These are phyloP conservation scores for Heteractis magnifica DNA, from an alignment of 92 coral and sea anemone species.

Conservation along the genomic window DNA sequence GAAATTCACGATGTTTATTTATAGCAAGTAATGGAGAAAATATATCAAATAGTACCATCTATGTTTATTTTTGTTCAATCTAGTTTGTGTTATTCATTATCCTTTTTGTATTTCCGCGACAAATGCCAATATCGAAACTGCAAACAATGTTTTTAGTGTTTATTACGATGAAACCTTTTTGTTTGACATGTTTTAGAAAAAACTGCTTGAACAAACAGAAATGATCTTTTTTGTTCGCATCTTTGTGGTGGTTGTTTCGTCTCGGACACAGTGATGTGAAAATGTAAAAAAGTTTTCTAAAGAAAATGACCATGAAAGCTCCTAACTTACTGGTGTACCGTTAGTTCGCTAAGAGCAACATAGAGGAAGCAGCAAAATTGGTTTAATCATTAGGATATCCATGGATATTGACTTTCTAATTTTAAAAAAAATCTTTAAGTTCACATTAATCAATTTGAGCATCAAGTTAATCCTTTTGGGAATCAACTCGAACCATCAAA, in stretches of 20 bases:
- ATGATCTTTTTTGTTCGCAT: neutral
- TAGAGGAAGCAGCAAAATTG: no score
- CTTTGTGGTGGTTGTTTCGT: neutral
- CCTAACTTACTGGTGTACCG: no score
- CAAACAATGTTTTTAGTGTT: neutral
- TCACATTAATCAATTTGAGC: conserved; percentile 22
- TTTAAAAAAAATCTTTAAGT: neutral
- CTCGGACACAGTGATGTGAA: neutral
- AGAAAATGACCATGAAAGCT: no score
- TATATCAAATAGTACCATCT: no score
- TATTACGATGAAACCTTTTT: neutral
- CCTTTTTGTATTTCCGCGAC: neutral
- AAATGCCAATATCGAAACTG: neutral
- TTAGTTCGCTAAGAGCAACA: neutral
- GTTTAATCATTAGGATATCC: neutral
- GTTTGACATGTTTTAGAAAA: neutral
- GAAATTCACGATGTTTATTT: no score
- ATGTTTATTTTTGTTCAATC: no score
- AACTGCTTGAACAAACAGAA: neutral
- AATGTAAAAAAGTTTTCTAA: no score
- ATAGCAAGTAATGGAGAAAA: no score
- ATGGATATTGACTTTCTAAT: conserved; percentile 10
- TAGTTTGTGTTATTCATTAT: no score
- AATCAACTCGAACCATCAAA: neutral
- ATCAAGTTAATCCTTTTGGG: conserved; percentile 30